Base-by-base conservation (phyloP, 2,113 vertebrate species). In the Ictidomys tridecemlineatus region DNA sequence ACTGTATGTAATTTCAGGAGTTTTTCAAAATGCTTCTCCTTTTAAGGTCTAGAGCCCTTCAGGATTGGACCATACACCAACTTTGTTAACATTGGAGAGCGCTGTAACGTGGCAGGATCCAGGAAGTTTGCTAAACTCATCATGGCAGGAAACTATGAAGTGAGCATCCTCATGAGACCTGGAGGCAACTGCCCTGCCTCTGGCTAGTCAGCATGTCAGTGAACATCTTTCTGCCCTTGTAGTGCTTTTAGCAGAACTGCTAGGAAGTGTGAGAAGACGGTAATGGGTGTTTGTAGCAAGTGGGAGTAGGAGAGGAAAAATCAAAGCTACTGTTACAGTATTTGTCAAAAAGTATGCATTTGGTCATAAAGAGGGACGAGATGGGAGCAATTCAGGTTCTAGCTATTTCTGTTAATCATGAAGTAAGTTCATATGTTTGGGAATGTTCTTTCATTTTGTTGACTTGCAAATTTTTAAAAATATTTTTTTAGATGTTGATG, bases 11-110 rank as follows among this genome's bases (percentile, higher is more conserved):
- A 94, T 96, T 96, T 88, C 53, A 97, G 83, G 56, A 89, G 56
- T 12, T 56, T 92, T 79, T 89, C 69, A 95, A 96, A 96, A 77
- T 97, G 37, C 84, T 95, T 97, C 48, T 97, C 82, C 89, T 96
- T 97, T 98, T 65, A 93, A 99, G 99, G 99, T 98, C 98, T 99
- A 92, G 99, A 99, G 89, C 99, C 99, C 0, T 99, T 99, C 99
- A 98, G 98, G 95, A 99, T 99, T 1, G 99, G 99, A 20, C 99
- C 99, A 0, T 99, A 99, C 96, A 99, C 99, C 93, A 99, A 99
- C 98, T 99, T 99, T 4, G 99, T 99, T 69, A 99, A 99, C 98
- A 99, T 99, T 22, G 99, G 99, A 0, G 99, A 99, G 87, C 99
- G 99, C 79, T 99, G 99, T 97, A 99, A 99, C 0, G 99, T 99